Evolutionary conservation across 2,797 vertebrate species (phyloP).

Genomic region (Sternotherus odoratus): DNA sequence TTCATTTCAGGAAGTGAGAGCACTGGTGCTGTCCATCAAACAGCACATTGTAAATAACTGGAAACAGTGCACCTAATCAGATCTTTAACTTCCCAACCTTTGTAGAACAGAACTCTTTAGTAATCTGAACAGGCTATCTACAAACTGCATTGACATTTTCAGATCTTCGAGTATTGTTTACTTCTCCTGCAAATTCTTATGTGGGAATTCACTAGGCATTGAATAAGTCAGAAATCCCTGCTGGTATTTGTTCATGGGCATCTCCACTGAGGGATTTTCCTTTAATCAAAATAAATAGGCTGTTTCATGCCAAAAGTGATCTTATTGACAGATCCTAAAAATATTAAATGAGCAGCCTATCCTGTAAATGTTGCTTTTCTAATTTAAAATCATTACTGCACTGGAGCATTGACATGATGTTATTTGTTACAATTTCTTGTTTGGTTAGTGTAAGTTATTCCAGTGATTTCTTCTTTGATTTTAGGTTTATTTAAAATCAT

Average conservation of each 20-base stretch:
- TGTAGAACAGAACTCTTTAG: slow-evolving; percentile 14
- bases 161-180: slow-evolving; percentile 22
- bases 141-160: not conserved
- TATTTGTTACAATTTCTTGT: slow-evolving; percentile 84
- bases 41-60: not conserved
- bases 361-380: slow-evolving; percentile 76
- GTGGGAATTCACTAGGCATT: not conserved
- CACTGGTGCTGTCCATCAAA: not conserved
- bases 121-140: not conserved
- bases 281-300: slow-evolving; percentile 83
- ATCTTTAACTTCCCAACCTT: not conserved
- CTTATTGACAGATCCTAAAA: slow-evolving; percentile 81
- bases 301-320: slow-evolving; percentile 72
- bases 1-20: slow-evolving; percentile 13
- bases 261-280: slow-evolving; percentile 61
- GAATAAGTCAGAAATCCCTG: slow-evolving; percentile 48
- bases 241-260: slow-evolving; percentile 33
- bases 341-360: slow-evolving; percentile 82
- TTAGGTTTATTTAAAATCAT: slow-evolving; percentile 78
- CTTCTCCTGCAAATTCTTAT: slow-evolving; percentile 29
- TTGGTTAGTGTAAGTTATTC: slow-evolving; percentile 72
- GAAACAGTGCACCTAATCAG: not conserved
- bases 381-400: slow-evolving; percentile 83
- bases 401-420: slow-evolving; percentile 69
- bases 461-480: slow-evolving; percentile 75